Base-by-base conservation (phyloP, 2,797 vertebrate species). In the Macropodus opercularis region DNA sequence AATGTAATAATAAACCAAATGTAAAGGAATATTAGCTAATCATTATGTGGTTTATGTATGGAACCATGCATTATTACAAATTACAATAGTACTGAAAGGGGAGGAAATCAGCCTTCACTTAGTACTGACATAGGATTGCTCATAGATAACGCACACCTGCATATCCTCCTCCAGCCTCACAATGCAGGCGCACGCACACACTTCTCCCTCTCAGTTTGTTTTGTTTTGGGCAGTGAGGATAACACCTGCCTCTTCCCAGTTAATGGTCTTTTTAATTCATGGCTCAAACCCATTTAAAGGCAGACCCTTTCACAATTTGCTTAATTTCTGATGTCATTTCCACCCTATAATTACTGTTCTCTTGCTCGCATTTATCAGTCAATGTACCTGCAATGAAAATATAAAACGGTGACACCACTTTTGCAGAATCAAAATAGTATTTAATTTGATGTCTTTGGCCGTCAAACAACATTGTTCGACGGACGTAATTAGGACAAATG, bases 281-380 rank as follows among this genome's bases (percentile, higher is more conserved):
- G 76, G 84, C 92, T 92, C 90, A 92, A 91, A 91, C 92, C 91
- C 86, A 93, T 93, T 93, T 92, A 91, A 92, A 91, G 75, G 82
- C 84, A 82, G 87, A 85, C 84, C 85, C 88, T 92, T 93, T 92
- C 91, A 91, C 90, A 87, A 93, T 92, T 92, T 93, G 80, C 90
- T 90, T 93, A 91, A 93, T 94, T 94, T 94, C 92, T 93, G 92
- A 92, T 93, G 91, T 92, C 84, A 92, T 91, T 92, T 89, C 87
- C 88, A 87, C 84, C 85, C 85, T 84, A 82, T 94, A 93, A 94
- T 93, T 94, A 93, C 92, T 88, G 81, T 87, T 88, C 86, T 87
- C 88, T 84, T 71, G 86, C 83, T 89, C 88, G 73, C 79, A 87
- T 91, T 93, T 93, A 93, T 93, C 91, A 88, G 87, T 86, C 87